Percentiles rank a stretch among this genome's conserved stretches.
Conservation (phyloP, 2,888 invertebrate genomes). For the Chalcosyrphus nemorum region DNA sequence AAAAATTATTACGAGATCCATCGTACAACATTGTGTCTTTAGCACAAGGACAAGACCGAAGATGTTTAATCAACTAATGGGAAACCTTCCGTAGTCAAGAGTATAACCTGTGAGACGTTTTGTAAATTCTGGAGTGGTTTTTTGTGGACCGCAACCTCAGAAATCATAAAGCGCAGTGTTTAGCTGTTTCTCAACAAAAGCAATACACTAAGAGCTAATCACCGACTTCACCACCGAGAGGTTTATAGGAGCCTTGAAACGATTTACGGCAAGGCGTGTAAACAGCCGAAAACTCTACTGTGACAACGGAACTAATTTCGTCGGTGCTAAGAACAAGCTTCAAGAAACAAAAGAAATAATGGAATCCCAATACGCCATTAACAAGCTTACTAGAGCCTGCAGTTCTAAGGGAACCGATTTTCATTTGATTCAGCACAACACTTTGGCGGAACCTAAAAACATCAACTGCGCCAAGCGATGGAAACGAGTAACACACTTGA, state of each 20-base stretch:
- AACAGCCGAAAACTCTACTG: not conserved
- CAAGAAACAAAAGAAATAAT: not conserved
- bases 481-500: too few species aligned
- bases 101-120: too few species aligned
- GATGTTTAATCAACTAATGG: not conserved
- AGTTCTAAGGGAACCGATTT: not conserved
- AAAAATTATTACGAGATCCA: not conserved
- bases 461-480: too few species aligned
- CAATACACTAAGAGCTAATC: not conserved
- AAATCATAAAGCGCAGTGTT: not conserved
- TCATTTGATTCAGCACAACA: not conserved
- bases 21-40: not conserved
- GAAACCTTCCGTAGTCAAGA: too few species aligned
- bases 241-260: not conserved
- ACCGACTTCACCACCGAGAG: too few species aligned
- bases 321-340: not conserved
- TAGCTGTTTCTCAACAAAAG: not conserved
- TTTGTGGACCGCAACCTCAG: not conserved
- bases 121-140: too few species aligned
- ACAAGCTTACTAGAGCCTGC: not conserved
- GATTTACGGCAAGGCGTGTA: not conserved
- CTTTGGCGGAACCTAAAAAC: too few species aligned
- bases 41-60: not conserved
- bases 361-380: not conserved
- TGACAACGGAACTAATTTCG: not conserved